These are phyloP conservation scores for Rhimphoctona megacephalus DNA, from an alignment of 2,888 invertebrate species.

Conservation along the genomic window DNA sequence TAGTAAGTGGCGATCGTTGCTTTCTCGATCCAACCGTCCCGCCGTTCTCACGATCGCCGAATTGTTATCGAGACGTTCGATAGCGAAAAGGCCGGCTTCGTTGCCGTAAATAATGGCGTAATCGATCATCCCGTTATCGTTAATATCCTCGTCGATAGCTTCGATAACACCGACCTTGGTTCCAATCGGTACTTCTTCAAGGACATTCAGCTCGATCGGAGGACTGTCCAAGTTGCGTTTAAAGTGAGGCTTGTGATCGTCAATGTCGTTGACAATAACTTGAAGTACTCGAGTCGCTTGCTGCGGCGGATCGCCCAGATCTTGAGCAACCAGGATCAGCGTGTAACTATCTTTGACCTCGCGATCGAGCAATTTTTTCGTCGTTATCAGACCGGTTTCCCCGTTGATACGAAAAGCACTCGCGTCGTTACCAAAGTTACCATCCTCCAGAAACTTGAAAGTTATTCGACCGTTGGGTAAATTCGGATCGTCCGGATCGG, in stretches of 20 bases:
- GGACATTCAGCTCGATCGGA: slow-evolving; percentile 88
- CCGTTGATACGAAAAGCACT: slow-evolving; percentile 81
- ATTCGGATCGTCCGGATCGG: slow-evolving; percentile 92
- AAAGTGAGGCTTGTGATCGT: slow-evolving; percentile 92
- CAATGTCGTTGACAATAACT: slow-evolving; percentile 90
- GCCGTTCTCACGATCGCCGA: slow-evolving; percentile 88
- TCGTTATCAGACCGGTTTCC: slow-evolving; percentile 90
- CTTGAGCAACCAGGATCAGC: slow-evolving; percentile 92
- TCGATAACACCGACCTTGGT: slow-evolving; percentile 89
- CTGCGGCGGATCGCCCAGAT: slow-evolving; percentile 92
- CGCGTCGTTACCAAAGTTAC: slow-evolving; percentile 84
- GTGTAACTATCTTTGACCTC: slow-evolving; percentile 91
- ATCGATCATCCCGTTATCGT: slow-evolving; percentile 91
- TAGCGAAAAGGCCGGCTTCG: slow-evolving; percentile 87
- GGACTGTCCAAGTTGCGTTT: slow-evolving; percentile 88
- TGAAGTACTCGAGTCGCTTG: slow-evolving; percentile 90
- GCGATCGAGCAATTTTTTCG: slow-evolving; percentile 89
- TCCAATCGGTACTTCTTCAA: slow-evolving; percentile 89
- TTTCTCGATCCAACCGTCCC: slow-evolving; percentile 89
- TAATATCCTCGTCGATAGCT: slow-evolving; percentile 91
- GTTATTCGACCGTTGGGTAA: slow-evolving; percentile 91
- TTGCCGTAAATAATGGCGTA: slow-evolving; percentile 92
- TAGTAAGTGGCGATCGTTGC: slow-evolving; percentile 86
- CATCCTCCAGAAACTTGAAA: slow-evolving; percentile 90
- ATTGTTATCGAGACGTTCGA: slow-evolving; percentile 89